These are phyloP conservation scores for Hybos culiciformis DNA, from an alignment of 2,888 invertebrate genomes.

Conservation along the genomic window DNA sequence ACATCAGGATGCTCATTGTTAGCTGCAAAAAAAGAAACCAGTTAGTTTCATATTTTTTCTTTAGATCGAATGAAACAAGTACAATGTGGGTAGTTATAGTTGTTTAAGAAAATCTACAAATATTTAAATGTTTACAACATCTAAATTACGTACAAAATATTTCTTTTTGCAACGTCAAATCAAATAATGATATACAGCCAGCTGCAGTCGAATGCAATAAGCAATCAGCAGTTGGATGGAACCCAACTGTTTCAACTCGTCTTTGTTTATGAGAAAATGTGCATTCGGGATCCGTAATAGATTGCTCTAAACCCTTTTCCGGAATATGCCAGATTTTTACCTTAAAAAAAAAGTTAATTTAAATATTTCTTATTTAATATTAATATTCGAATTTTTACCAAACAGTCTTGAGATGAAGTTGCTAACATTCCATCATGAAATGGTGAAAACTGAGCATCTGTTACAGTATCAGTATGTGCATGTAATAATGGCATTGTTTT, in stretches of 20 bases:
- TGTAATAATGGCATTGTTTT: conserved; percentile 77
- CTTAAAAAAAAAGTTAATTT: conserved; percentile 31
- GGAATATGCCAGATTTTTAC: conserved; percentile 87
- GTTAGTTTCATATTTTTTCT: background rate
- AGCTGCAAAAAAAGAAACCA: conserved; percentile 30
- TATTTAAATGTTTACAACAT: conserved; percentile 3
- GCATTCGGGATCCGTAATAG: conserved; percentile 63
- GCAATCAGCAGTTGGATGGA: conserved; percentile 83
- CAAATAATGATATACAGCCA: conserved; percentile 72
- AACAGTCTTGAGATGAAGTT: conserved; percentile 79
- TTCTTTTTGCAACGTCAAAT: conserved; percentile 70
- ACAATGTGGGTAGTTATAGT: conserved; percentile 2
- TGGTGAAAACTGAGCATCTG: conserved; percentile 90
- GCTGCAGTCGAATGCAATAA: conserved; percentile 77
- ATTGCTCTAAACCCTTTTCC: conserved; percentile 61
- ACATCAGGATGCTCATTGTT: conserved; percentile 70
- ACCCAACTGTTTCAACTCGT: conserved; percentile 77
- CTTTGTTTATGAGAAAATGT: conserved; percentile 71
- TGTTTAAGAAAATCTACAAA: background rate
- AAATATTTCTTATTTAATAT: background rate
- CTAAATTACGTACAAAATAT: conserved; percentile 47
- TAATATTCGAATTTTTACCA: conserved; percentile 44
- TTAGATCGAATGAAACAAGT: background rate
- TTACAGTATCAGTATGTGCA: conserved; percentile 80
- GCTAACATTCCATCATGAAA: conserved; percentile 86